phyloP scores from a whole-genome alignment of 2,113 vertebrate genomes.

The Alces alces region DNA sequence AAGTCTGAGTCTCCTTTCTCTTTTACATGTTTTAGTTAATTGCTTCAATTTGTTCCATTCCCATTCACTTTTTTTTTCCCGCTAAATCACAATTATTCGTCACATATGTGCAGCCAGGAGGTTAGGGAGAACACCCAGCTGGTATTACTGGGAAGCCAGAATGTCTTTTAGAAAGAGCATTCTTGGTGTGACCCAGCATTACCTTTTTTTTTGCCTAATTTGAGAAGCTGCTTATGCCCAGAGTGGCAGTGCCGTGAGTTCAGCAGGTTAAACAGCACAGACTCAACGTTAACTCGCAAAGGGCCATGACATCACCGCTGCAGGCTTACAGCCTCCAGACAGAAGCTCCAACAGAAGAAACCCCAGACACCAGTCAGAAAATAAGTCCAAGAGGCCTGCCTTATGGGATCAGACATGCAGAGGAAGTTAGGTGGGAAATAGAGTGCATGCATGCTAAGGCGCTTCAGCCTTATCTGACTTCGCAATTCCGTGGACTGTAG shows the following conservation, averaged over 20 bases:
- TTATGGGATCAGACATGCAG: not conserved
- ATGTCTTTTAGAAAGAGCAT: constrained; percentile 23
- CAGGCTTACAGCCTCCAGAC: not conserved
- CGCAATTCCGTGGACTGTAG: not conserved
- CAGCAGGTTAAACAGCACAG: not conserved
- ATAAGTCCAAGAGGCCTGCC: not conserved
- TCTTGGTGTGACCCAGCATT: not conserved
- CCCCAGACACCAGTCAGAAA: not conserved
- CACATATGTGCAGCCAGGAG: constrained; percentile 18
- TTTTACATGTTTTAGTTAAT: constrained; percentile 64
- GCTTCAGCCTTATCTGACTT: not conserved
- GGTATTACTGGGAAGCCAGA: not conserved
- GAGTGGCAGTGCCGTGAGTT: not conserved
- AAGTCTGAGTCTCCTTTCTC: constrained; percentile 49
- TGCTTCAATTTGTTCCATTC: constrained; percentile 64
- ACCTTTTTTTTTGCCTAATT: not conserved
- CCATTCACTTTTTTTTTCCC: constrained; percentile 61
- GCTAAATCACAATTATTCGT: constrained; percentile 50
- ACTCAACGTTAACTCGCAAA: not conserved
- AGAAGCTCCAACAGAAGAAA: not conserved
- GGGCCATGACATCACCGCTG: too few species aligned
- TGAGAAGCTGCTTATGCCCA: not conserved
- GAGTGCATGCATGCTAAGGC: not conserved
- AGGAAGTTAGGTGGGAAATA: not conserved
- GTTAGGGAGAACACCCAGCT: constrained; percentile 45